A percentile compares a stretch with the other conserved stretches of the same genome.
Evolutionary conservation across 2,113 vertebrate species (phyloP).

Genomic region (Hypocryptadius cinnamomeus): DNA sequence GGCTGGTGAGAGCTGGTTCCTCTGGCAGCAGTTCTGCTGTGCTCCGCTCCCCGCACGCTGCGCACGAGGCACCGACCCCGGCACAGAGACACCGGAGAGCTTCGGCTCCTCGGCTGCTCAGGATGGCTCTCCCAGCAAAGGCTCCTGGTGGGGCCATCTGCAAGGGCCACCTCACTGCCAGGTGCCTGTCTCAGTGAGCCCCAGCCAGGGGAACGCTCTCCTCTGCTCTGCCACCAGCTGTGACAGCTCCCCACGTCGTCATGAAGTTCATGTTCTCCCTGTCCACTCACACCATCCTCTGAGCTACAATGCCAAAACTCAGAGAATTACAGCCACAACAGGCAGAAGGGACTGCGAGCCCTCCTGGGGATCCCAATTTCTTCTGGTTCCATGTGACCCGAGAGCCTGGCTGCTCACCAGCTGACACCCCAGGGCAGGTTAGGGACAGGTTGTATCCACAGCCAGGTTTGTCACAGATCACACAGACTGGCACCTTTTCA

Average conservation of each 20-base stretch:
- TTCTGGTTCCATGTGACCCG: background rate
- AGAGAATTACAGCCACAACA: background rate
- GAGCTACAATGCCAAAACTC: background rate
- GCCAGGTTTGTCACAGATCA: background rate
- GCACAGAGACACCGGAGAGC: background rate
- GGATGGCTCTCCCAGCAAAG: background rate
- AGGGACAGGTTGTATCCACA: background rate
- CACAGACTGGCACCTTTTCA: background rate
- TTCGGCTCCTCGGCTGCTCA: background rate
- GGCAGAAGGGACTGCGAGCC: background rate
- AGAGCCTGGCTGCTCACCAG: background rate
- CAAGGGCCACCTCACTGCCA: background rate
- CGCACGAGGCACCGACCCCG: background rate
- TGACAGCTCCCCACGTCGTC: background rate
- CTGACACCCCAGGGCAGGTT: background rate
- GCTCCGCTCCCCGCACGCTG: background rate
- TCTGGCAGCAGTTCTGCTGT: background rate
- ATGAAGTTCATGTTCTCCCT: background rate
- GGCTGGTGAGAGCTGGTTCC: background rate
- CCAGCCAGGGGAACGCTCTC: background rate
- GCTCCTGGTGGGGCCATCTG: background rate
- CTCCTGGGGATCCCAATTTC: background rate
- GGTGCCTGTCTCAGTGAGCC: background rate
- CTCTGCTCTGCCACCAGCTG: background rate
- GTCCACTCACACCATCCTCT: background rate